Percentiles rank a stretch among this genome's conserved stretches.
Conservation (phyloP, 2,797 vertebrate species). For the Halcyon leucocephala region DNA sequence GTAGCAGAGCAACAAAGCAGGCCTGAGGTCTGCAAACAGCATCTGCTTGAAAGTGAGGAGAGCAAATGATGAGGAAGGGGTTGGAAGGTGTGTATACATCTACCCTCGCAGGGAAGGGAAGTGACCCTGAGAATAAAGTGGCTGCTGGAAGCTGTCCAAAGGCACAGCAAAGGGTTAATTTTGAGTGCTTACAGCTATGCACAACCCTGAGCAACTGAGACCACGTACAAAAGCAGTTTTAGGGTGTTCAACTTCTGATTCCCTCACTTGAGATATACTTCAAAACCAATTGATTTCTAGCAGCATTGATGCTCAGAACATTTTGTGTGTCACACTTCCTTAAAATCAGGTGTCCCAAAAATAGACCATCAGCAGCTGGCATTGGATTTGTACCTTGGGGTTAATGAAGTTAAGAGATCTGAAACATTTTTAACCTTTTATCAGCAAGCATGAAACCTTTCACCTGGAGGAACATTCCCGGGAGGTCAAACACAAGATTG, state of each 20-base stretch:
- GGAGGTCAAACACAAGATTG: not conserved
- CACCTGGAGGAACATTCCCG: not conserved
- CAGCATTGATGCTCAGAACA: not conserved
- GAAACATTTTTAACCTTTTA: not conserved
- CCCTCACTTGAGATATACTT: not conserved
- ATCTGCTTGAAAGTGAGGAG: not conserved
- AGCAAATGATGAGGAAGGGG: not conserved
- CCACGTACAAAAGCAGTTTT: not conserved
- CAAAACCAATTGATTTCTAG: not conserved
- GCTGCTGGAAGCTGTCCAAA: not conserved
- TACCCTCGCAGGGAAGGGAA: fast-evolving
- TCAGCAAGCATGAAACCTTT: not conserved
- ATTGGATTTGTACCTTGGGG: not conserved
- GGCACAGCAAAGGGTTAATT: not conserved
- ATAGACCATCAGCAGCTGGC: not conserved
- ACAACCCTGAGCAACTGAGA: not conserved
- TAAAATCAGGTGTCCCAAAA: not conserved
- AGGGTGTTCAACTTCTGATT: not conserved
- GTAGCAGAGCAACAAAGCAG: not conserved
- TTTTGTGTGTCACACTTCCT: not conserved
- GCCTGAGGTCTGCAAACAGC: not conserved
- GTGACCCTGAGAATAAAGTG: not conserved
- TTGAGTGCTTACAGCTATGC: not conserved
- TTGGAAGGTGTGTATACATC: not conserved
- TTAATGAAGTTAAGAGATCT: not conserved